These are phyloP conservation scores for Nannospalax galili DNA, from an alignment of 2,113 vertebrate species.

Conservation along the genomic window DNA sequence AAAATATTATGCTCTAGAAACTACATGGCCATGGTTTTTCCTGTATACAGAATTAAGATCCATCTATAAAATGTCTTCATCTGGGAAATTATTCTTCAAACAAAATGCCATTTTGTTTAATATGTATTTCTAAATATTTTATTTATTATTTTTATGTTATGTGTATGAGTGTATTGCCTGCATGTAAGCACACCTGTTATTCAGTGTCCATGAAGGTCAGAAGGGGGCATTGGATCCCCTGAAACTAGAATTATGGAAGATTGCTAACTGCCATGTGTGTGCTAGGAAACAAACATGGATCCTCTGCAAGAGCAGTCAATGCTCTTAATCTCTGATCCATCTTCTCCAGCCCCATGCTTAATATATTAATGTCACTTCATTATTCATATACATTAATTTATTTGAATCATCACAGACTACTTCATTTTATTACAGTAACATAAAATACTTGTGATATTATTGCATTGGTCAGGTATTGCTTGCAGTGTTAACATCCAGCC, in stretches of 20 bases:
- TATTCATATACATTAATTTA: neutral
- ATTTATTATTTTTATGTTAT: no score
- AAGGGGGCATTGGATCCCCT: no score
- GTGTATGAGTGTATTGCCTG: no score
- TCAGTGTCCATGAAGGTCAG: no score
- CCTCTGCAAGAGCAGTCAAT: no score
- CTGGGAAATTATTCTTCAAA: neutral
- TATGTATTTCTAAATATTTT: no score
- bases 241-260: no score
- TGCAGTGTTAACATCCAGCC: neutral
- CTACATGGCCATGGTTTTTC: neutral
- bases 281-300: no score
- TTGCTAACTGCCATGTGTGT: no score
- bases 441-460: neutral
- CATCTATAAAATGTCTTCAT: neutral
- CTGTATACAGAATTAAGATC: neutral
- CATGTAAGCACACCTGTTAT: no score
- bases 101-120: neutral
- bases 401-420: neutral
- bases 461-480: slow-evolving; percentile 40
- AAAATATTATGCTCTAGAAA: neutral
- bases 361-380: neutral
- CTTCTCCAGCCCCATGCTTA: no score
- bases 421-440: neutral
- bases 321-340: no score